Base-by-base conservation (phyloP, 2,113 vertebrate genomes). In the Aegotheles bennettii region DNA sequence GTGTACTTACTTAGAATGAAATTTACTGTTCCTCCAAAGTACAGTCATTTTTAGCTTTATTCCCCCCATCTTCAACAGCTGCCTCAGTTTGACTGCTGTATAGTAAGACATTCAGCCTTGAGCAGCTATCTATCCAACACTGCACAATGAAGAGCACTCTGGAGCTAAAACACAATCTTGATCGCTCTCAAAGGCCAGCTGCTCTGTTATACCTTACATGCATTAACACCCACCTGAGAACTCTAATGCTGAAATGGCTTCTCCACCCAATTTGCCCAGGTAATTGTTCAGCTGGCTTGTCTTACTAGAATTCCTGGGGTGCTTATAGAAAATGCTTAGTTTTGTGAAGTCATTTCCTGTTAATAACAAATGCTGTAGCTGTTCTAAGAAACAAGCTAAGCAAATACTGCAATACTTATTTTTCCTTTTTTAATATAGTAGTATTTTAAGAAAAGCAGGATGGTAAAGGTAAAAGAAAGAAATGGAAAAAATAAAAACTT, bases 191-290 rank as follows among this genome's bases (percentile, higher is more conserved):
- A 36, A 69, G 29, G 11, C n/a, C 5, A 2, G 8, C 21, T 9
- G 3, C 53, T 68, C 20, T 0, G 1, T 56, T 50, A 10, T 6
- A 31, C 15, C 13, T 61, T 40, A 24, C 2, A 0, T 36, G 26
- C 3, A 2, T 16, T 81, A 61, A 73, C 35, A 33, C 28, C 45
- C 68, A 1, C 15, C 36, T 56, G 35, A 51, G 81, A 82, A 33
- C 0, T 76, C 54, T 36, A 74, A 61, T 70, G 47, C 60, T 91
- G 35, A 68, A 57, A 75, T 40, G 0, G 0, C 31, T 82, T 75
- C 24, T 64, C 11, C 64, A 68, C 14, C 20, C 15, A 20, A 1
- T 6, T 60, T 40, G 89, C 8, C 4, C 25, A 57, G 43, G 14
- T 57, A 45, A 28, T 5, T 71, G 33, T 53, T 43, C 42, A 43